Conservation (phyloP, 2,888 invertebrate species). For the Lepidonotus clava region DNA sequence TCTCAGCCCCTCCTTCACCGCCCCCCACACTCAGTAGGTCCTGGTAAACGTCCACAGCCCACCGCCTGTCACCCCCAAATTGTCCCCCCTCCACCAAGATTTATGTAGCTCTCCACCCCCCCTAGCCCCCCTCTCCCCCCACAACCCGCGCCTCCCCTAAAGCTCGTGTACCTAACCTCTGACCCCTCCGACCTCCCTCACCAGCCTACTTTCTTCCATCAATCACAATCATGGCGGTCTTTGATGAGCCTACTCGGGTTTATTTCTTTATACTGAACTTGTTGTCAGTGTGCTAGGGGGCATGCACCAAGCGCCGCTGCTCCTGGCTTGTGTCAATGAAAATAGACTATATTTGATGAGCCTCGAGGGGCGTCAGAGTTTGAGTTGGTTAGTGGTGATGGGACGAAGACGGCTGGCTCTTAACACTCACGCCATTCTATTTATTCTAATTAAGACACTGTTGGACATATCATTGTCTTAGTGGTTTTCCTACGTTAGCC, state of each 20-base stretch:
- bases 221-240: conserved; percentile 33
- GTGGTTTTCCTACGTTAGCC: no score
- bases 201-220: conserved; percentile 33
- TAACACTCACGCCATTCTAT: no score
- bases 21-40: neutral
- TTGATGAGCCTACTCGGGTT: conserved; percentile 34
- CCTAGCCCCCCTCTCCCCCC: neutral
- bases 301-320: no score
- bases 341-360: no score
- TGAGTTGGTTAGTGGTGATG: no score
- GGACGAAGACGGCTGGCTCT: no score
- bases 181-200: conserved; percentile 11
- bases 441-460: no score
- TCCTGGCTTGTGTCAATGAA: conserved; percentile 46
- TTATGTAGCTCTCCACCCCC: neutral
- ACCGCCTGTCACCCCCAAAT: neutral
- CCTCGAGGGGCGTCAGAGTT: no score
- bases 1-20: neutral
- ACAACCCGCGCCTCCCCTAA: neutral
- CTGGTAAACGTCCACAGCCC: neutral
- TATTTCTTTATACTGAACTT: conserved; percentile 42
- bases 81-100: conserved; percentile 22
- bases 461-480: no score
- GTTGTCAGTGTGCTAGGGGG: no score
- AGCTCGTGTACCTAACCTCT: conserved; percentile 39